These are phyloP conservation scores for Caiman crocodilus DNA, from an alignment of 2,797 vertebrate genomes.

Conservation along the genomic window DNA sequence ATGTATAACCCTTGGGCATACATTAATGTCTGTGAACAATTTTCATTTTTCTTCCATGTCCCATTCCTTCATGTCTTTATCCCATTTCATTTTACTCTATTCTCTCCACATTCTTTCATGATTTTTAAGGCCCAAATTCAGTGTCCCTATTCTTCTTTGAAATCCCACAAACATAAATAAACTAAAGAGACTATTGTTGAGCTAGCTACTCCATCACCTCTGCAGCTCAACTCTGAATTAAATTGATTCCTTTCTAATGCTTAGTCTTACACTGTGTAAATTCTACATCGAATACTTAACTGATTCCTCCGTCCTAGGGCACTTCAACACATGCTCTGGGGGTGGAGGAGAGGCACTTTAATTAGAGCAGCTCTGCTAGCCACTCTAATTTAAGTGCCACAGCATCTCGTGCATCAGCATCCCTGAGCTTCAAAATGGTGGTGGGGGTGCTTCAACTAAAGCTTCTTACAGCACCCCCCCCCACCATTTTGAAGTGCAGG, in stretches of 20 bases:
- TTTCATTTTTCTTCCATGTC: neutral
- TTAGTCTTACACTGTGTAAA: neutral
- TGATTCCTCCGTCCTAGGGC: neutral
- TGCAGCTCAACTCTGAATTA: neutral
- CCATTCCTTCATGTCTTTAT: conserved; percentile 1
- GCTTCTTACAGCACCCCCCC: too few relatives aligned
- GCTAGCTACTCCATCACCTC: accelerated
- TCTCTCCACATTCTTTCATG: neutral
- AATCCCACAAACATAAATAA: neutral
- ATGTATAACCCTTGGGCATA: neutral
- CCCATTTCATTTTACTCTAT: neutral
- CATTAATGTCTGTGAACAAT: neutral
- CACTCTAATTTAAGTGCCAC: too few relatives aligned
- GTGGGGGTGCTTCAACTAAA: too few relatives aligned
- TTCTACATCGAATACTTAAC: neutral
- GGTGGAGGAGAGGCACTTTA: too few relatives aligned
- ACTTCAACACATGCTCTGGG: too few relatives aligned
- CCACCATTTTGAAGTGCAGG: too few relatives aligned
- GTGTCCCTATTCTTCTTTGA: neutral
- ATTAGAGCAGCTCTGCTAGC: too few relatives aligned
- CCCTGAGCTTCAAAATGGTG: too few relatives aligned
- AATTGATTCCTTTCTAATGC: neutral
- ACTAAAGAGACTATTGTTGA: neutral
- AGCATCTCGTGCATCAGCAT: too few relatives aligned
- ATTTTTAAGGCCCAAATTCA: neutral